Percentiles rank a stretch among this genome's conserved stretches.
Evolutionary conservation across 2,113 vertebrate species (phyloP).

Genomic region (Glaucidium brasilianum): DNA sequence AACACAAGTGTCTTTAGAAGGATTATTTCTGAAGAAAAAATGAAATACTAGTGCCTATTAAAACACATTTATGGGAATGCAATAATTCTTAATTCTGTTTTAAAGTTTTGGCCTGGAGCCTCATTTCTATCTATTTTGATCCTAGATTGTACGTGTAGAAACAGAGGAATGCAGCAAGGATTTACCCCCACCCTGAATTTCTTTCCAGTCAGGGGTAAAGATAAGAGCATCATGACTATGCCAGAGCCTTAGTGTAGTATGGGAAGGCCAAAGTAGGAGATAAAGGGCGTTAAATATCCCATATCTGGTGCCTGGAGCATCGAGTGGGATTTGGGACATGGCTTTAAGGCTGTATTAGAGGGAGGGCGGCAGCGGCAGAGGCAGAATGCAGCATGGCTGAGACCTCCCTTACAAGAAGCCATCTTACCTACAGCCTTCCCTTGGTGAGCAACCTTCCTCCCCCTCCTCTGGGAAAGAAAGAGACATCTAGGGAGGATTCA

Average conservation of each 20-base stretch:
- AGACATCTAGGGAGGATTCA: not conserved
- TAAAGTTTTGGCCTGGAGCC: not conserved
- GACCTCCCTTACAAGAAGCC: not conserved
- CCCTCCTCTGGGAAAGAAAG: not conserved
- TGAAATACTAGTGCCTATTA: not conserved
- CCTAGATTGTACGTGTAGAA: not conserved
- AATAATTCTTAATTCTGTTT: not conserved
- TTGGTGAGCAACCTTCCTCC: not conserved
- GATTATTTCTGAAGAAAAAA: slow-evolving; percentile 5
- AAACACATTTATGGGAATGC: not conserved
- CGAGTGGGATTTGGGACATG: not conserved
- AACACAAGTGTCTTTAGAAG: not conserved
- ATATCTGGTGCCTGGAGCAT: not conserved
- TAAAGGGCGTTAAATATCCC: not conserved
- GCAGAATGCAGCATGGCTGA: not conserved
- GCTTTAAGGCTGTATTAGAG: not conserved
- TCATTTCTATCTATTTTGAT: not conserved
- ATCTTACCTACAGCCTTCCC: not conserved
- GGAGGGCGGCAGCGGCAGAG: not conserved
- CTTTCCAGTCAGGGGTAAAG: not conserved
- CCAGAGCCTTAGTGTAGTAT: not conserved
- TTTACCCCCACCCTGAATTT: not conserved
- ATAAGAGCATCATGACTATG: not conserved
- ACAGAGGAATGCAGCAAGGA: not conserved
- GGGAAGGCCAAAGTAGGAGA: not conserved